Evolutionary conservation across 1,140 invertebrate genomes (phyloP).

Genomic region (Onthophagus taurus): DNA sequence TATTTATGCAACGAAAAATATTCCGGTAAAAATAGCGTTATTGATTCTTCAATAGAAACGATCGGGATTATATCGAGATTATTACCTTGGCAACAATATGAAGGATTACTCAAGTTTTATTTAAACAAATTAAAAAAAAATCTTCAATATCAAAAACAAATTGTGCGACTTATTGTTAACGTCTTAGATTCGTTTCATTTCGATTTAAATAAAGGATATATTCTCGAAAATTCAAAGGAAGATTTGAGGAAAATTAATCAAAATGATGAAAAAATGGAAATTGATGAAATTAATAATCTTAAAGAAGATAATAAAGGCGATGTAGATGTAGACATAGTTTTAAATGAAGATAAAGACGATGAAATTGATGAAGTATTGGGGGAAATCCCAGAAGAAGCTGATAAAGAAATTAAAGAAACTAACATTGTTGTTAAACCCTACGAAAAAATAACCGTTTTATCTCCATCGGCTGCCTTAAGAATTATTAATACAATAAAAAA

Average conservation of each 20-base stretch:
- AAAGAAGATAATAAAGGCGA: slow-evolving; percentile 24
- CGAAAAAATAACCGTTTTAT: slow-evolving; percentile 49
- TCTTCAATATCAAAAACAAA: slow-evolving; percentile 69
- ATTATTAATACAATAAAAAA: slow-evolving; percentile 57
- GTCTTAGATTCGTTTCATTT: slow-evolving; percentile 91
- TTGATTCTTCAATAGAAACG: slow-evolving; percentile 75
- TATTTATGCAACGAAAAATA: slow-evolving; percentile 75
- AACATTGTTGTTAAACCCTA: slow-evolving; percentile 36
- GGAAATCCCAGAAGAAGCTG: slow-evolving; percentile 30
- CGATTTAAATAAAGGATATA: slow-evolving; percentile 61
- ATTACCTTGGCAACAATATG: slow-evolving; percentile 81
- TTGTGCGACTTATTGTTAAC: slow-evolving; percentile 68
- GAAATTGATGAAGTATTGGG: slow-evolving; percentile 23
- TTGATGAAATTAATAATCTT: slow-evolving; percentile 22
- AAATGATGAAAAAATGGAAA: slow-evolving; percentile 25
- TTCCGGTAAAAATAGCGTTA: slow-evolving; percentile 62
- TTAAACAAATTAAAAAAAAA: slow-evolving; percentile 60
- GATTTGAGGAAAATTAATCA: slow-evolving; percentile 22
- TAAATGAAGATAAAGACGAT: slow-evolving; percentile 26
- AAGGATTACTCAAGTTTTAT: slow-evolving; percentile 70
- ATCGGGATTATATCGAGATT: slow-evolving; percentile 64
- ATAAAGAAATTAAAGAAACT: slow-evolving; percentile 13
- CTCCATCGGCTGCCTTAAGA: slow-evolving; percentile 59
- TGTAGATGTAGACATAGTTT: slow-evolving; percentile 16
- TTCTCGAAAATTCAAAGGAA: slow-evolving; percentile 20